Evolutionary conservation across 2,888 invertebrate genomes (phyloP).

Genomic region (Agriotes lineatus): DNA sequence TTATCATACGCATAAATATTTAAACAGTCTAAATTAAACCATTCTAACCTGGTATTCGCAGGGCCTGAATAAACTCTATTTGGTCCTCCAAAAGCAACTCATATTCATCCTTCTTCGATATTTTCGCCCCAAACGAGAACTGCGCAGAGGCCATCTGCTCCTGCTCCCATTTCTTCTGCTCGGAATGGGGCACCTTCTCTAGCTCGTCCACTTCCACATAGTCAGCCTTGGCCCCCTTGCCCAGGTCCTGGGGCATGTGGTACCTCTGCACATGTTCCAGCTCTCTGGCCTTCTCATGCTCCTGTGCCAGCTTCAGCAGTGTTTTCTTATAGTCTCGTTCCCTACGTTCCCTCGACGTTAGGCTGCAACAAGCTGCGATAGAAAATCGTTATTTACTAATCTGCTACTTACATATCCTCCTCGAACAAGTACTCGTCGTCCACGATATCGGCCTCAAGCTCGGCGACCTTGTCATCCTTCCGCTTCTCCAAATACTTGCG

Average conservation of each 20-base stretch:
- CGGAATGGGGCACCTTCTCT: conserved; percentile 86
- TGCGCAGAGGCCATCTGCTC: conserved; percentile 95
- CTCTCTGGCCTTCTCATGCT: conserved; percentile 95
- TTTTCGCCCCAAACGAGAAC: conserved; percentile 92
- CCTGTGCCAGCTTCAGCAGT: conserved; percentile 89
- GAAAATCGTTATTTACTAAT: neutral
- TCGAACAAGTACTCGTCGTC: conserved; percentile 98
- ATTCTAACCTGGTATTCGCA: conserved; percentile 78
- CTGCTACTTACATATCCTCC: conserved; percentile 75
- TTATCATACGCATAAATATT: too few species aligned
- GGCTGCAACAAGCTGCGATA: conserved; percentile 67
- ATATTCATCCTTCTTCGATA: conserved; percentile 79
- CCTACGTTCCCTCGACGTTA: conserved; percentile 87
- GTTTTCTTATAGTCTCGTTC: conserved; percentile 93
- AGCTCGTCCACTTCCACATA: conserved; percentile 89
- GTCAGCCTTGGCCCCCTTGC: conserved; percentile 78
- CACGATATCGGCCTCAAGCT: conserved; percentile 92
- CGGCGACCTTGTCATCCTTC: conserved; percentile 95
- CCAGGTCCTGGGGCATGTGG: conserved; percentile 91
- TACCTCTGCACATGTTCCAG: conserved; percentile 94
- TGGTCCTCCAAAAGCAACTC: conserved; percentile 95
- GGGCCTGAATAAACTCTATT: conserved; percentile 96
- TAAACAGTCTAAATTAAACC: neutral
- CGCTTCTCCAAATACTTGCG: conserved; percentile 95
- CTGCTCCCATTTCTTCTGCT: conserved; percentile 96